Conservation (phyloP, 64 coral and sea anemone species). For the Dendrophyllia cribrosa region DNA sequence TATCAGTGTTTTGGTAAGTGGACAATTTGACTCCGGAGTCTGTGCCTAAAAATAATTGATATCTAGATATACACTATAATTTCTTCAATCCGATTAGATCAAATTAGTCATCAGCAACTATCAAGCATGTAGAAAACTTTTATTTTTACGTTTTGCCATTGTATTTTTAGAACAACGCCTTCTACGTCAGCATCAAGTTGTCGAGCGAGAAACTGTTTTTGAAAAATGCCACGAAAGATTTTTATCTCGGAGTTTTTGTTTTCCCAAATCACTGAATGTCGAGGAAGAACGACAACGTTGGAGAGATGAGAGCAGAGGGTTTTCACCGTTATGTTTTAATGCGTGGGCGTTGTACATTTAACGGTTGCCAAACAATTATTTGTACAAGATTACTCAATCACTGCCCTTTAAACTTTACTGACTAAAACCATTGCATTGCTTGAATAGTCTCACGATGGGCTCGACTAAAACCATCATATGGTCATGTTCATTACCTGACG, state of each 20-base stretch:
- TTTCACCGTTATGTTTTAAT: not conserved
- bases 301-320: no score
- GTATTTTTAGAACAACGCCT: not conserved
- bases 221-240: not conserved
- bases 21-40: slow-evolving; percentile 18
- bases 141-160: not conserved
- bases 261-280: not conserved
- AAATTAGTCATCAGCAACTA: not conserved
- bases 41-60: slow-evolving; percentile 23
- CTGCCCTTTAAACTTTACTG: not conserved
- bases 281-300: not conserved
- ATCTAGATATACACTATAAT: not conserved
- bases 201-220: not conserved
- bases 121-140: not conserved
- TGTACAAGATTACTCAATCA: not conserved
- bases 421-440: not conserved
- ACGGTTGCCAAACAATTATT: slow-evolving; percentile 3
- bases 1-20: slow-evolving; percentile 25
- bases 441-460: not conserved
- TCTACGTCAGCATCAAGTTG: not conserved
- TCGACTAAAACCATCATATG: no score
- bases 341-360: not conserved
- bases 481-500: not conserved
- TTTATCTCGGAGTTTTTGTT: not conserved
- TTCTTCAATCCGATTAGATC: slow-evolving; percentile 6